These are phyloP conservation scores for Tetraodon nigroviridis DNA, from an alignment of 2,113 vertebrate genomes.

Conservation along the genomic window DNA sequence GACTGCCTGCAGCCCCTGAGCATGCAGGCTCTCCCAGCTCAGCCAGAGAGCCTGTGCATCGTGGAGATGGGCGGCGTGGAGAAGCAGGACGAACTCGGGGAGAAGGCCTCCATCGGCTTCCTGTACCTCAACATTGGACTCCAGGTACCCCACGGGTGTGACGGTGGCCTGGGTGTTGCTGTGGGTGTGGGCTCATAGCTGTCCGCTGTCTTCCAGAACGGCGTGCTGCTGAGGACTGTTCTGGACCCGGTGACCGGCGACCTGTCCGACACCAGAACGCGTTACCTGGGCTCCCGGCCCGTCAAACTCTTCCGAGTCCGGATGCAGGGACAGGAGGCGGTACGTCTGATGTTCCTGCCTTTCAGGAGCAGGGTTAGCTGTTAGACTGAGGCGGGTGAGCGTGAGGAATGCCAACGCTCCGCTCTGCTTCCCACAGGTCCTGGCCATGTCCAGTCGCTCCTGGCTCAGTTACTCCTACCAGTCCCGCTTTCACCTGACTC, in stretches of 20 bases:
- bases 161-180: too few relatives aligned
- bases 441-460: conserved; percentile 98
- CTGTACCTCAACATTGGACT: conserved; percentile 96
- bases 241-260: conserved; percentile 95
- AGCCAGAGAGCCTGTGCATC: conserved; percentile 93
- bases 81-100: conserved; percentile 95
- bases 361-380: too few relatives aligned
- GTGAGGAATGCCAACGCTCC: background rate
- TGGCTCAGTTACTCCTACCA: conserved; percentile 99
- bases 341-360: conserved; percentile 65
- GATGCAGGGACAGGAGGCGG: conserved; percentile 99
- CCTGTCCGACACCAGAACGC: conserved; percentile 92
- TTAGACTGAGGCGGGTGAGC: too few relatives aligned
- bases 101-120: conserved; percentile 93
- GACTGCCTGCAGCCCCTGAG: conserved; percentile 95
- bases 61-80: conserved; percentile 98
- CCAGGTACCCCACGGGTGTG: conserved; percentile 76
- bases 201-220: conserved; percentile 75
- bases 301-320: conserved; percentile 96
- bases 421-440: conserved; percentile 72
- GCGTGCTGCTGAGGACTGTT: conserved; percentile 91
- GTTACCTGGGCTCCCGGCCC: conserved; percentile 92
- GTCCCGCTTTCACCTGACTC: conserved; percentile 94
- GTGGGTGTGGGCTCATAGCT: too few relatives aligned
- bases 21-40: conserved; percentile 96